Evolutionary conservation across 1,140 invertebrate genomes (phyloP), one percentile per base, ranked within the genome.

Genomic region (Drosophila repletoides): DNA sequence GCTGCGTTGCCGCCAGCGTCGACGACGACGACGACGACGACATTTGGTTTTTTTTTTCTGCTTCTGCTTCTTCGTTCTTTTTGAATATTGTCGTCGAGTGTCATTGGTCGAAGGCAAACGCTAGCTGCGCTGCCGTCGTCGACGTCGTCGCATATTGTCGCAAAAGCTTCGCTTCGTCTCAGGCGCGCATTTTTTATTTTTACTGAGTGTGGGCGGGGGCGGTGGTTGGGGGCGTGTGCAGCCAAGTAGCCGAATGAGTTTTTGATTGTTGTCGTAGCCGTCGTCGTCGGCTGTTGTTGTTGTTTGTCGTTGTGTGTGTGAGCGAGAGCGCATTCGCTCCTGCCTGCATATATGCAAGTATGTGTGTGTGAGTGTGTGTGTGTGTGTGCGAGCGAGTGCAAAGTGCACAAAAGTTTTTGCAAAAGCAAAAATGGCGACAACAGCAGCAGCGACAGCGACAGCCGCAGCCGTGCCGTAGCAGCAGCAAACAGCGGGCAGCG

Each of bases 51-150:
- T 84, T 84, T 77, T 69, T 75, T 79, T 74, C 64, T 81, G 45
- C 49, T 24, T 24, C 36, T 60, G 38, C 12, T 15, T 38, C 45
- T 49, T 10, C 41, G 68, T 73, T 65, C 76, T 76, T 83, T 65
- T n/a, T n/a, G n/a, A 83, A 89, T 89, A 87, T 87, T 89, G 88
- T 89, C 88, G 88, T 89, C 70, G 84, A 87, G 88, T 89, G 88
- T 89, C 88, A 89, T 89, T 89, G 88, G 88, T 83, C 87, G 86
- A 79, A 55, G 55, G 63, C 61, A 59, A 87, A 74, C 59, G 68
- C 56, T 43, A 53, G 56, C 69, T 51, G 53, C 49, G 63, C 72
- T 38, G 68, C 48, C 67, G 26, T 7, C 29, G 40, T 51, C 28
- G 6, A n/a, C 55, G 34, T 56, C 59, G 55, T 52, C 67, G 58